Evolutionary conservation across 2,797 vertebrate genomes (phyloP), one percentile per base, ranked within the genome.

Genomic region (Yasuhikotakia modesta): DNA sequence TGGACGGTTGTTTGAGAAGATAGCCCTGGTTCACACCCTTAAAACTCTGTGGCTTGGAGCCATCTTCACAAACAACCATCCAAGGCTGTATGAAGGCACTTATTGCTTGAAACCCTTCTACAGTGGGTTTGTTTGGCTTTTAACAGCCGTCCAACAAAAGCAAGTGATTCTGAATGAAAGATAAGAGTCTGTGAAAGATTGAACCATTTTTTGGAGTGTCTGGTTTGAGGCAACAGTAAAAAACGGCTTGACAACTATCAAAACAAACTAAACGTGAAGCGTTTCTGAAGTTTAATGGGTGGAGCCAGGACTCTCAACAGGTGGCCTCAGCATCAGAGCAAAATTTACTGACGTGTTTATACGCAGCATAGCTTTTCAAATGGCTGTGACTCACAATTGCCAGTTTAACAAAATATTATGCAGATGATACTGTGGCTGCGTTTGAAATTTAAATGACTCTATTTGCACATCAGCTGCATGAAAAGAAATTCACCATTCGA

Each of bases 141-240:
- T 27, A 79, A 75, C n/a, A 64, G 67, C 43, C 27, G 68, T 65
- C 24, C 19, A 4, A 69, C 70, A 81, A 73, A 73, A 76, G 35
- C 14, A 30, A 32, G 32, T 57, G n/a, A 39, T 32, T 43, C 35
- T 30, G 32, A 58, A 12, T 60, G n/a, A 30, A 39, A 19, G 46
- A 50, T 70, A 71, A 24, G 58, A 65, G 43, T 50, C 55, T n/a
- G 52, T 74, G 27, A 60, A 68, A 45, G 68, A 65, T 69, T 48
- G 11, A 48, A 30, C 27, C 27, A 35, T 32, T 35, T 72, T 73
- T 10, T n/a, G n/a, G 35, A 6, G 45, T 64, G 60, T 50, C 2
- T 11, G 50, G 24, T 73, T 64, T 2, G 8, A 48, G 11, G 2
- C 22, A 4, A 30, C 3, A 46, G 2, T n/a, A n/a, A 19, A 14